Evolutionary conservation across 2,113 vertebrate species (phyloP), one percentile per base, ranked within the genome.

Genomic region (Gopherus flavomarginatus): DNA sequence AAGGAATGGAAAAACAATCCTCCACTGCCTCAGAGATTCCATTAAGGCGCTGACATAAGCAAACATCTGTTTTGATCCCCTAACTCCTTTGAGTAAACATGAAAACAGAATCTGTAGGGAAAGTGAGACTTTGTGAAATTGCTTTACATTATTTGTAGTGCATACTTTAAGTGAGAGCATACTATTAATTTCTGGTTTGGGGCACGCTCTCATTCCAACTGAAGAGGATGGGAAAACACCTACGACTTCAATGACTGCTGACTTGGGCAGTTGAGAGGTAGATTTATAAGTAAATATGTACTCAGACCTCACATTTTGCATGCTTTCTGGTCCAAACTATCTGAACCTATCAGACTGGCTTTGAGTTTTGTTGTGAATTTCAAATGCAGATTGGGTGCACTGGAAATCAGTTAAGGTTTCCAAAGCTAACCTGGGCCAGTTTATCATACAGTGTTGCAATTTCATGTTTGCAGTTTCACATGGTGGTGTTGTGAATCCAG

Each of bases 1-100:
- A 97, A 95, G 49, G 49, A 84, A 13, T 47, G 54, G 82, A 91
- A n/a, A 87, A 93, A 90, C 92, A 91, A 42, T 94, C 97, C 97
- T 97, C 96, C 97, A 96, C 93, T 96, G 95, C 47, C 62, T 97
- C 96, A 97, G 78, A 97, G 93, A 96, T 98, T 97, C 97, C 94
- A 95, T 94, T 93, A 97, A 96, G 87, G 35, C 2, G 11, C 57
- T 82, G 83, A 93, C 77, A 79, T 81, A 96, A 96, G 81, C 10
- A 1, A 94, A 82, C 72, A 86, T 92, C 72, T 29, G 92, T 94
- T 96, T 47, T 86, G 88, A 92, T 92, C 90, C 87, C 80, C 42
- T 38, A 44, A 85, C 85, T 97, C 79, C 81, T 96, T 82, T 87
- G 90, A 59, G 84, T 89, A n/a, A 38, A 24, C 83, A 86, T 84